Base-by-base conservation (phyloP, 2,888 invertebrate genomes). In the Apamea epomidion region DNA sequence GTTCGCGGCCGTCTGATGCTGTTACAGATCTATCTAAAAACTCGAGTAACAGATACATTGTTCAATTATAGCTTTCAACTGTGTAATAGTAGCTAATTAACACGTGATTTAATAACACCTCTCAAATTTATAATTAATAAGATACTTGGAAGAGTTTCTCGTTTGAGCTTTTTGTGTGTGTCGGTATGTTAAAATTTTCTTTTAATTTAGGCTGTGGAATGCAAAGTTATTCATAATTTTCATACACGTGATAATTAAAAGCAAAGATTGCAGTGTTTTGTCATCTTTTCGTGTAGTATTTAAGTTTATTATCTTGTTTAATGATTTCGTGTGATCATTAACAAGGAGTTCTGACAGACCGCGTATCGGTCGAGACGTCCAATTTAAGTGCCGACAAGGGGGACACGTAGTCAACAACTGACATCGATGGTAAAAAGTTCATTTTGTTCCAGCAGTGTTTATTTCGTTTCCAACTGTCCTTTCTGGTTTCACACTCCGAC, bases 331-430 rank as follows among this genome's bases (percentile, higher is more conserved):
- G 80, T 84, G 87, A 89, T 93, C 92, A 93, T 94, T 94, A 92
- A 89, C 86, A 87, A 86, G 85, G 68, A 86, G 86, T 91, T 91
- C 89, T 90, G 93, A 92, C 92, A 92, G 91, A 89, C 89, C 83
- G 91, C 88, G 88, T 86, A 82, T 89, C 74, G 74, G 88, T 81
- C 74, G 90, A 89, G 90, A 90, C 90, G 91, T 92, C 93, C 94
- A 94, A 94, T 94, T 95, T 94, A 93, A 94, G 92, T 90, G 89
- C 91, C 87, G 90, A 90, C 93, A 91, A 87, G 90, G 90, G 90
- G 91, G 74, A 91, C 94, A 92, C 93, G 93, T 92, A 92, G 85
- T 85, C 78, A 85, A 88, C 92, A 91, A 92, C 91, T 93, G 92
- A 92, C 91, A 90, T 86, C 84, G 85, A 82, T 80, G 78, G 90